Evolutionary conservation across 2,888 invertebrate genomes (phyloP), one percentile per base, ranked within the genome.

Genomic region (Polyommatus icarus): DNA sequence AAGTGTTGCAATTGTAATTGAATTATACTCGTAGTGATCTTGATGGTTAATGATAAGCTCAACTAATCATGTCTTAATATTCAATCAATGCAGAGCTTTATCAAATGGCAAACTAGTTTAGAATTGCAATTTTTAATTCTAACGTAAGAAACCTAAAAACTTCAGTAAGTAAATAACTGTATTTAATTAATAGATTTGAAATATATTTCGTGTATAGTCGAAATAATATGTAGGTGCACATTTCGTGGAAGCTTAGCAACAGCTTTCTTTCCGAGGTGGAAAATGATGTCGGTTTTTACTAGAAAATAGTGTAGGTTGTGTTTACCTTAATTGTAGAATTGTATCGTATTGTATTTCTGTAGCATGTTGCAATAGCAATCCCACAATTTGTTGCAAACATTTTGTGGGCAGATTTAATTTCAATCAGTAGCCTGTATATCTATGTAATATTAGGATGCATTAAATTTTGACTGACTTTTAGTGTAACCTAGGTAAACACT

Each of bases 1-100:
- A 24, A 67, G 32, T 67, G 67, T 67, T 67, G 67, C 18, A 67
- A 67, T 32, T 29, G 67, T 67, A 67, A 67, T 67, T 67, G 67
- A 32, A 67, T 67, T 67, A 32, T 67, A n/a, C n/a, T n/a, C n/a
- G n/a, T n/a, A 67, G 3, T 10, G 10, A 29, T 29, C 61, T 67
- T 67, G 29, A 67, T 67, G n/a, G 20, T 59, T 8, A 3, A 8
- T 59, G 59, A 59, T 59, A n/a, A 59, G 59, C 20, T 59, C 59
- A 5, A n/a, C 20, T 20, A 6, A 0, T 20, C 20, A 59, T 20
- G 59, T 59, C 59, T 59, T 59, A 59, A 20, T 8, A n/a, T 59
- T 59, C 54, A 54, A 54, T 54, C 4, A 54, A 50, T 50, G 50
- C 10, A 40, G 8, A 40, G 40, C 40, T 7, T 1, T 29, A 29